A percentile compares a stretch with the other conserved stretches of the same genome.
phyloP scores from a whole-genome alignment of 1,140 invertebrate species.

The Euschistus heros region DNA sequence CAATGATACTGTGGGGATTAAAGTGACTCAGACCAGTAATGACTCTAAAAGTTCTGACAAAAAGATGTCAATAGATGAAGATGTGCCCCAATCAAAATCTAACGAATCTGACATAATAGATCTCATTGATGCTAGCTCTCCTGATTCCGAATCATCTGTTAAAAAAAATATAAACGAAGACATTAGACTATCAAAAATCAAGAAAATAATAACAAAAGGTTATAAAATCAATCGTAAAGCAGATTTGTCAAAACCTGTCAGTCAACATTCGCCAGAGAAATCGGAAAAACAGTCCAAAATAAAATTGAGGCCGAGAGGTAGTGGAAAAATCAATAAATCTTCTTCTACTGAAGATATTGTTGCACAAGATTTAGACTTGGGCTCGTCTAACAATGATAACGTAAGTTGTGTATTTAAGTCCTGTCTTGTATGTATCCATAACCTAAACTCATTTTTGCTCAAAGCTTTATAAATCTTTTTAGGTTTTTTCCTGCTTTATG shows the following conservation, averaged over 20 bases:
- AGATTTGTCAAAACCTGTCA: background rate
- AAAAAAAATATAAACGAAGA: slow-evolving; percentile 3
- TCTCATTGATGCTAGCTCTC: background rate
- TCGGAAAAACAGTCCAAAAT: background rate
- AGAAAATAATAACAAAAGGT: background rate
- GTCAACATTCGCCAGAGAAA: background rate
- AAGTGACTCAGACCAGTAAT: background rate
- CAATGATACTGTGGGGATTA: background rate
- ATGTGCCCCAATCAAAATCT: too few relatives aligned
- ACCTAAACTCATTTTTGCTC: background rate
- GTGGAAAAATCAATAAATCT: background rate
- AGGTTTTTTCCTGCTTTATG: too few relatives aligned
- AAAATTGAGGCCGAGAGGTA: background rate
- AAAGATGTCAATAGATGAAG: background rate
- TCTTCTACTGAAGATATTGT: background rate
- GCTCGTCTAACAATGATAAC: background rate
- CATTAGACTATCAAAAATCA: background rate
- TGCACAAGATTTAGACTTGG: slow-evolving; percentile 3
- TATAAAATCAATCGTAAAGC: slow-evolving; percentile 1
- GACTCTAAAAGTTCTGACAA: background rate
- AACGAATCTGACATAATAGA: background rate
- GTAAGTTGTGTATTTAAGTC: background rate
- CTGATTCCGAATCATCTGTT: slow-evolving; percentile 5
- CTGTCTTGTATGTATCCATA: background rate
- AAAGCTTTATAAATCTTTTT: too few relatives aligned